Conservation (phyloP, 2,113 vertebrate genomes). For the Sorex araneus region DNA sequence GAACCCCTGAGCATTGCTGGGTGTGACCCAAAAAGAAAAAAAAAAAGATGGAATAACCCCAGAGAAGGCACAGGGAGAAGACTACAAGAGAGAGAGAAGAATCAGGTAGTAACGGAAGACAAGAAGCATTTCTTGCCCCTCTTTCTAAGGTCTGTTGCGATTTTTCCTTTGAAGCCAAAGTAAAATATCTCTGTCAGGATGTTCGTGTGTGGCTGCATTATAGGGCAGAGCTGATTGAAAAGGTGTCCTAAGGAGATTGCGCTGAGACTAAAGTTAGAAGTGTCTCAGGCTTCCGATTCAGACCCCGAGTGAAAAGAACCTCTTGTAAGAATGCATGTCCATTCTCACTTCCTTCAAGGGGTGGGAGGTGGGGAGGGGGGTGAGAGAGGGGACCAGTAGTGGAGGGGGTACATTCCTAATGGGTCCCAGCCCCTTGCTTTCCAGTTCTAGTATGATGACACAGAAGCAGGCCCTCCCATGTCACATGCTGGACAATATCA, state of each 20-base stretch:
- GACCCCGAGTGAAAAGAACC: constrained; percentile 9
- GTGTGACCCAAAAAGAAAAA: too few species aligned
- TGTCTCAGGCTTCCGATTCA: not conserved
- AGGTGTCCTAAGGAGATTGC: constrained; percentile 25
- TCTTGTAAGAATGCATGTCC: not conserved
- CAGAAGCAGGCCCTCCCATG: not conserved
- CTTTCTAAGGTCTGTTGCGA: not conserved
- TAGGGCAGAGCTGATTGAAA: constrained; percentile 11
- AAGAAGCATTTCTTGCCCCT: too few species aligned
- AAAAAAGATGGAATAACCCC: not conserved
- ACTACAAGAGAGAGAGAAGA: not conserved
- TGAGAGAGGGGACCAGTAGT: too few species aligned
- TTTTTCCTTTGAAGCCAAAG: constrained; percentile 52
- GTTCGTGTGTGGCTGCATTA: not conserved
- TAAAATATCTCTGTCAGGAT: constrained; percentile 7
- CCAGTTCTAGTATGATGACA: not conserved
- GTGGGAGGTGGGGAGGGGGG: too few species aligned
- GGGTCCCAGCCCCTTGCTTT: constrained; percentile 1
- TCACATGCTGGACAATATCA: constrained; percentile 8
- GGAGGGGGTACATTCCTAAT: not conserved
- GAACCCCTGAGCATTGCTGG: too few species aligned
- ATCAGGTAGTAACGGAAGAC: too few species aligned
- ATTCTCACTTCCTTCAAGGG: not conserved
- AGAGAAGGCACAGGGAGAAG: not conserved
- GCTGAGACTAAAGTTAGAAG: constrained; percentile 37